phyloP scores from a whole-genome alignment of 2,888 invertebrate species.

The Lymantria dispar region DNA sequence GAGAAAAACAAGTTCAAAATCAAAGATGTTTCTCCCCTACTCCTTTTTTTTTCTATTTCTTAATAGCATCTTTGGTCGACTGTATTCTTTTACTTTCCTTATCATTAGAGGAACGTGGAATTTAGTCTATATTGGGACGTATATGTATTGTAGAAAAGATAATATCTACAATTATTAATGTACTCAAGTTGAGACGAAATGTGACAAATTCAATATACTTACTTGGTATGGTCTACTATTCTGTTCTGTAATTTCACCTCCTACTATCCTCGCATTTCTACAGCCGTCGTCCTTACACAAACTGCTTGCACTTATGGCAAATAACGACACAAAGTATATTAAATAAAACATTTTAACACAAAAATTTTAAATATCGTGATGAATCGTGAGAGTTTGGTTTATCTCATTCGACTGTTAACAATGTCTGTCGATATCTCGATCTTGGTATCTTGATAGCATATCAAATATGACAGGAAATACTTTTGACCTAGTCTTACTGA shows the following conservation, averaged over 20 bases:
- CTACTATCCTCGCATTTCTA: slow-evolving; percentile 45
- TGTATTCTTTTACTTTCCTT: too few relatives aligned
- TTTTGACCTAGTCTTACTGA: slow-evolving; percentile 20
- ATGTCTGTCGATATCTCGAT: slow-evolving; percentile 22
- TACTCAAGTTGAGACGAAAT: too few relatives aligned
- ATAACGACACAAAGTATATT: slow-evolving; percentile 39
- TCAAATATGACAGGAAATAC: slow-evolving; percentile 17
- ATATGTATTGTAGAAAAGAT: too few relatives aligned
- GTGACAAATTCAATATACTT: slow-evolving; percentile 10
- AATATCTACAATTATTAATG: too few relatives aligned
- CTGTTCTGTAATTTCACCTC: slow-evolving; percentile 50
- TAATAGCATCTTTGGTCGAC: too few relatives aligned
- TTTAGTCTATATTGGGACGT: too few relatives aligned
- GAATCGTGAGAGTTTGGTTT: slow-evolving; percentile 40
- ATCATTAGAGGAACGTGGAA: too few relatives aligned
- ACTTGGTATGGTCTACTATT: slow-evolving; percentile 71
- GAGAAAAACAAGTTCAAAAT: too few relatives aligned
- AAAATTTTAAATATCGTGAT: neutral
- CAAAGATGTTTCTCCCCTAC: too few relatives aligned
- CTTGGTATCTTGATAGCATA: slow-evolving; percentile 22
- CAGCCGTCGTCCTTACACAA: slow-evolving; percentile 45
- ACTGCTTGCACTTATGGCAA: slow-evolving; percentile 37
- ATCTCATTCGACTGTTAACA: slow-evolving; percentile 18
- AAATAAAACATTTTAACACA: slow-evolving; percentile 43
- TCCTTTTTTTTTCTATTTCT: too few relatives aligned